Evolutionary conservation across 1,140 invertebrate genomes (phyloP).

Genomic region (Drosophila dunni): DNA sequence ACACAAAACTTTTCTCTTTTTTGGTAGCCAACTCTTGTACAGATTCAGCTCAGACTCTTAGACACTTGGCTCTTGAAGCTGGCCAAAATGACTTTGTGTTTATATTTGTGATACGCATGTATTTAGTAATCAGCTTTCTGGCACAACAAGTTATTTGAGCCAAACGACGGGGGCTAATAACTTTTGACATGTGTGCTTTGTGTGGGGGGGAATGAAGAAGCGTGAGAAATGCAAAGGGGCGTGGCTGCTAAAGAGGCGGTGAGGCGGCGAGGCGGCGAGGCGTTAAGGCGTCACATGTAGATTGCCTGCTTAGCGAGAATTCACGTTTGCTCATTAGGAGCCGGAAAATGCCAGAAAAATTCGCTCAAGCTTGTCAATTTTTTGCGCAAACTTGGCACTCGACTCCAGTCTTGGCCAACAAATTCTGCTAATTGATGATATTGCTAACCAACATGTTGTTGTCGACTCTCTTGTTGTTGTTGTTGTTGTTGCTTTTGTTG

Average conservation of each 20-base stretch:
- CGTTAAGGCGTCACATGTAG: constrained; percentile 27
- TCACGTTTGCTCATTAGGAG: constrained; percentile 70
- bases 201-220: constrained; percentile 1
- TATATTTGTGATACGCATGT: constrained; percentile 68
- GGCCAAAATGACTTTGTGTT: constrained; percentile 79
- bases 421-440: constrained; percentile 72
- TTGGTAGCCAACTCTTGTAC: constrained; percentile 66
- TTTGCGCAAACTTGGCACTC: constrained; percentile 70
- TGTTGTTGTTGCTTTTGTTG: constrained; percentile 15
- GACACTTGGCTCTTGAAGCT: constrained; percentile 15
- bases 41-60: background rate
- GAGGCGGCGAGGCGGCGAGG: background rate
- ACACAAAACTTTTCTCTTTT: constrained; percentile 7
- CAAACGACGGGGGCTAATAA: constrained; percentile 58
- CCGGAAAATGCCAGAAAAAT: constrained; percentile 25
- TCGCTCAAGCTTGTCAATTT: constrained; percentile 59
- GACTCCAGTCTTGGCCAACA: constrained; percentile 45
- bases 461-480: constrained; percentile 19
- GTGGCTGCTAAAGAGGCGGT: background rate
- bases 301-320: constrained; percentile 18
- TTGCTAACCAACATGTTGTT: constrained; percentile 26
- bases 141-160: constrained; percentile 71
- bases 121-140: constrained; percentile 75
- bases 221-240: constrained; percentile 41
- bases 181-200: constrained; percentile 76